These are phyloP conservation scores for Loris lydekkerianus DNA, from an alignment of 2,797 vertebrate species.

Conservation along the genomic window DNA sequence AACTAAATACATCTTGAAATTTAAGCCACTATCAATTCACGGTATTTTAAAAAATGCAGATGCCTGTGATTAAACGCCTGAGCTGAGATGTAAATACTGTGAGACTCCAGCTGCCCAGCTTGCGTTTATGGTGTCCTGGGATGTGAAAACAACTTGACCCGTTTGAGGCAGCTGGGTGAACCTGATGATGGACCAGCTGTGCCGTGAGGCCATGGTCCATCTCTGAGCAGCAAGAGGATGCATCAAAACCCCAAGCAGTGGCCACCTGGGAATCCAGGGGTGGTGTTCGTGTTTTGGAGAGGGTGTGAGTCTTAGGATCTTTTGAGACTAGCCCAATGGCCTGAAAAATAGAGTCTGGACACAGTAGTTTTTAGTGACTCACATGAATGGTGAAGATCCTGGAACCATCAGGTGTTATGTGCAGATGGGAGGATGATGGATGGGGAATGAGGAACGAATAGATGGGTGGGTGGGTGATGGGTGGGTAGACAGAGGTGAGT, in stretches of 20 bases:
- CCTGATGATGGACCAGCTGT: not conserved
- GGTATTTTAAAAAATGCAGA: not conserved
- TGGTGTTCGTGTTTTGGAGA: not conserved
- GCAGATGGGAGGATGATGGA: not conserved
- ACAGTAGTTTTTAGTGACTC: not conserved
- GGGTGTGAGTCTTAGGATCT: not conserved
- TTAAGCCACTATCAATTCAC: not conserved
- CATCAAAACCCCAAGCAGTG: not conserved
- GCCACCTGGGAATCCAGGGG: not conserved
- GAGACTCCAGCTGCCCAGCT: not conserved
- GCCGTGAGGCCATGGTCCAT: not conserved
- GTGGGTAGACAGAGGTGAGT: not conserved
- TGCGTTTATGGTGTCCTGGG: too few relatives aligned
- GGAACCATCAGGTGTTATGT: not conserved
- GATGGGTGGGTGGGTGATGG: not conserved
- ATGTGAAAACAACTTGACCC: not conserved
- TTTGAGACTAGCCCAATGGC: not conserved
- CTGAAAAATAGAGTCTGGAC: not conserved
- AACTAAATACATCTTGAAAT: slow-evolving; percentile 4
- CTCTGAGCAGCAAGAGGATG: not conserved
- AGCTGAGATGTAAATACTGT: not conserved
- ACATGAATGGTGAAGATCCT: not conserved
- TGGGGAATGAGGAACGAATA: not conserved
- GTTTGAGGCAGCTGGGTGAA: not conserved
- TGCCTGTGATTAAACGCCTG: not conserved